phyloP scores from a whole-genome alignment of 92 coral and sea anemone species.

The Montipora capitata region DNA sequence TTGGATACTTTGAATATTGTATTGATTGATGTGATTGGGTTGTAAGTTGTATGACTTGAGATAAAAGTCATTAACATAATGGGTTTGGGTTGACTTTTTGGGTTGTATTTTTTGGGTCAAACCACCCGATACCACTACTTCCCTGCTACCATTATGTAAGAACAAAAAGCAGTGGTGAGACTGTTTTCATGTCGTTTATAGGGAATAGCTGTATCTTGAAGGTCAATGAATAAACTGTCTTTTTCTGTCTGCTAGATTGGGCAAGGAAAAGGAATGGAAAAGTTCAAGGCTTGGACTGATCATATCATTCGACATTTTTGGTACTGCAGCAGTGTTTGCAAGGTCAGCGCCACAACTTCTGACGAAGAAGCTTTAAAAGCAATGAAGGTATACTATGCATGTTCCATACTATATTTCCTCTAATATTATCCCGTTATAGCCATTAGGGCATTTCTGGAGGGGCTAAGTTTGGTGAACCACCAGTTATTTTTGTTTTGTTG shows the following conservation, averaged over 20 bases:
- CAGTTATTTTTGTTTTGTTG: background rate
- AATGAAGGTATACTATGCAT: conserved; percentile 33
- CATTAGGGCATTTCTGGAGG: conserved; percentile 17
- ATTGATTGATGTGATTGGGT: no score
- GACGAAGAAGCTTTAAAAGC: conserved; percentile 49
- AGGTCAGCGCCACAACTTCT: conserved; percentile 31
- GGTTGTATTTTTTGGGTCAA: no score
- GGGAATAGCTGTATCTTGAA: conserved; percentile 19
- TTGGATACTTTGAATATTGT: no score
- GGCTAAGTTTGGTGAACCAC: conserved; percentile 15
- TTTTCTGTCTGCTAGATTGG: conserved; percentile 37
- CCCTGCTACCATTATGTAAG: background rate
- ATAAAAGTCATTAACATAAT: no score
- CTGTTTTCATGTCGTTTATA: conserved; percentile 12
- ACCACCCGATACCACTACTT: no score
- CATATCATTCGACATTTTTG: conserved; percentile 53
- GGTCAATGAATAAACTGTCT: conserved; percentile 6
- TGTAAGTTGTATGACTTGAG: no score
- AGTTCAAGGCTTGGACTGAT: conserved; percentile 35
- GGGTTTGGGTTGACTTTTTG: no score
- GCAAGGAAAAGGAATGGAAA: conserved; percentile 39
- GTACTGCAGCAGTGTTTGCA: conserved; percentile 60
- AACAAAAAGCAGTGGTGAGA: conserved; percentile 10
- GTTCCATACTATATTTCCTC: conserved; percentile 11
- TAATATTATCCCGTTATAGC: conserved; percentile 12